Percentiles rank a stretch among this genome's conserved stretches.
Conservation (phyloP, 2,888 invertebrate species). For the Drosophila lacicola region DNA sequence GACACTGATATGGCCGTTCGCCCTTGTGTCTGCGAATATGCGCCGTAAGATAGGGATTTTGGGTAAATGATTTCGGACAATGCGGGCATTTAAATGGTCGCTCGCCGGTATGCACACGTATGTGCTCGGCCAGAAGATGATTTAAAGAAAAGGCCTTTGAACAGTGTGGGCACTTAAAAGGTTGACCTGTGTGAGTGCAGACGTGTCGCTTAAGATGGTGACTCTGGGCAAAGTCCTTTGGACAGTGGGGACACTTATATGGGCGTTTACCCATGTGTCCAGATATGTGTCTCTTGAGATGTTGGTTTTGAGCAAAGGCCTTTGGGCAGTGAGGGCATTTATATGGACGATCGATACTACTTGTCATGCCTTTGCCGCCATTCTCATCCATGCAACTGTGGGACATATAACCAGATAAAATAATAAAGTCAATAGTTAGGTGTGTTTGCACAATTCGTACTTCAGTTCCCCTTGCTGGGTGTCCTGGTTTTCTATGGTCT, state of each 20-base stretch:
- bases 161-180: conserved; percentile 15
- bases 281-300: conserved; percentile 17
- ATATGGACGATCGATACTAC: conserved; percentile 1
- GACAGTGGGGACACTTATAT: conserved; percentile 18
- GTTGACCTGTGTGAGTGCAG: conserved; percentile 20
- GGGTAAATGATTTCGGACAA: conserved; percentile 17
- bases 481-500: not conserved
- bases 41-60: conserved; percentile 14
- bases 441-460: conserved; percentile 3
- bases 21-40: conserved; percentile 17
- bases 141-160: conserved; percentile 16
- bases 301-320: conserved; percentile 11
- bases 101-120: conserved; percentile 17
- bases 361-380: not conserved
- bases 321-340: conserved; percentile 18
- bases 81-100: conserved; percentile 14
- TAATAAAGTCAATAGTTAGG: not conserved
- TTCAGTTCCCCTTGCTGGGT: conserved; percentile 3
- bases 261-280: conserved; percentile 23
- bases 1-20: conserved; percentile 21
- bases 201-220: conserved; percentile 24
- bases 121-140: conserved; percentile 15
- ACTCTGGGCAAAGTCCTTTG: conserved; percentile 22
- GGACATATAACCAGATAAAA: not conserved
- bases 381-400: conserved; percentile 14